Evolutionary conservation across 2,797 vertebrate genomes (phyloP).

Genomic region (Schizopygopsis pylzovi): DNA sequence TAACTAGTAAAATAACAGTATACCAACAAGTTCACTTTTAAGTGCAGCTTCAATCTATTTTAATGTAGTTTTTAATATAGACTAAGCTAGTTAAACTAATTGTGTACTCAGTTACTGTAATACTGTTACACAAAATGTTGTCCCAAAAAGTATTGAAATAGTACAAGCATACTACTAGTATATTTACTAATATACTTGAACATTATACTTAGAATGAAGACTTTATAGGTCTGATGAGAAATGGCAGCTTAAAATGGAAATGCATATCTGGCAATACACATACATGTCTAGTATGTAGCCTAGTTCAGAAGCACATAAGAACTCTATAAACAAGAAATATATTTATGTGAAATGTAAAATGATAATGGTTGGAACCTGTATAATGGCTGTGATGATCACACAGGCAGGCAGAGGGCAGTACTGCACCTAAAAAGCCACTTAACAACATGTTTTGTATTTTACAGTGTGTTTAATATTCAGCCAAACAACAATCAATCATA

Average conservation of each 20-base stretch:
- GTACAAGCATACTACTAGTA: not conserved
- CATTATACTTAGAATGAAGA: not conserved
- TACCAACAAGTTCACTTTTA: too few species aligned
- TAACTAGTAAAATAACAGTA: too few species aligned
- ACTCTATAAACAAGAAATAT: not conserved
- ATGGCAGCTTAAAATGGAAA: not conserved
- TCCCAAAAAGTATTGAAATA: not conserved
- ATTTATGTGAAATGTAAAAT: not conserved
- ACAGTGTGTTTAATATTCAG: conserved; percentile 28
- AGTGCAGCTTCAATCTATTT: too few species aligned
- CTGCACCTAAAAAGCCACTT: not conserved
- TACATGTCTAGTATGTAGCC: too few species aligned
- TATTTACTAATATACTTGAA: not conserved
- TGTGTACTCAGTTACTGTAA: not conserved
- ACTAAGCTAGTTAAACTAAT: too few species aligned
- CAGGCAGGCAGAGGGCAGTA: conserved; percentile 36
- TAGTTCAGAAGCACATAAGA: not conserved
- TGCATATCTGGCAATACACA: not conserved
- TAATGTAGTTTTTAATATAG: too few species aligned
- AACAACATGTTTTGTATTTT: not conserved
- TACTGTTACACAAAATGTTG: not conserved
- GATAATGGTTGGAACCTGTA: not conserved
- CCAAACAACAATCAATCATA: conserved; percentile 37
- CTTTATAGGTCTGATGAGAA: not conserved
- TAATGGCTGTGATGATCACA: not conserved